phyloP scores from a whole-genome alignment of 1,140 invertebrate species.

The Trinorchestia longiramus region DNA sequence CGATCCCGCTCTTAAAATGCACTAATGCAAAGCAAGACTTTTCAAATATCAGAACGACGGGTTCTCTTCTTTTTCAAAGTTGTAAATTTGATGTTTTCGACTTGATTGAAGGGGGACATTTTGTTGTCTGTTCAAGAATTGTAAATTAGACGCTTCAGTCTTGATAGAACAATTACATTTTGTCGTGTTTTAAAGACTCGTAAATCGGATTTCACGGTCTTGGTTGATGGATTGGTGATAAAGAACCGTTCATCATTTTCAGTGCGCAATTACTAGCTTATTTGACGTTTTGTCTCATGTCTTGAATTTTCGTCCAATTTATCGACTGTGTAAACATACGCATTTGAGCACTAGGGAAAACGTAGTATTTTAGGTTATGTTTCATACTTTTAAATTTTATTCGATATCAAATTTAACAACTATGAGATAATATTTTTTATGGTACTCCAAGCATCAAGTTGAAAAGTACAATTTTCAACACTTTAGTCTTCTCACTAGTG shows the following conservation, averaged over 20 bases:
- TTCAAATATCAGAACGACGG: neutral
- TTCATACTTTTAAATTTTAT: too few species aligned
- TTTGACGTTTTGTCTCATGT: too few species aligned
- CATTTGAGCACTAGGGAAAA: too few species aligned
- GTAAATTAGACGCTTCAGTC: neutral
- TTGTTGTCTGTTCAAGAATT: neutral
- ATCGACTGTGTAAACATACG: too few species aligned
- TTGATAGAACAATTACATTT: neutral
- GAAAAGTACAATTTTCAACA: too few species aligned
- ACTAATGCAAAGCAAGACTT: neutral
- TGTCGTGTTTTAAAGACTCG: neutral
- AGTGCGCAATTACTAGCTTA: too few species aligned
- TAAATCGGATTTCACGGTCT: neutral
- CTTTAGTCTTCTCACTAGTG: too few species aligned
- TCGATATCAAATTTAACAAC: too few species aligned
- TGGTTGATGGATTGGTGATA: neutral
- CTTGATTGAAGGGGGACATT: neutral
- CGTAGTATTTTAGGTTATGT: too few species aligned
- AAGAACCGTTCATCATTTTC: neutral
- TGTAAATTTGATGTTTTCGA: neutral
- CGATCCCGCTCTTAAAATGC: neutral
- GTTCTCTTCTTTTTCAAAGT: neutral
- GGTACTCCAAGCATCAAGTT: too few species aligned
- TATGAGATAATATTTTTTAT: too few species aligned
- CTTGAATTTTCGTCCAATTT: too few species aligned